phyloP scores from a whole-genome alignment of 2,888 invertebrate genomes.

The Scaptomyza reducta region DNA sequence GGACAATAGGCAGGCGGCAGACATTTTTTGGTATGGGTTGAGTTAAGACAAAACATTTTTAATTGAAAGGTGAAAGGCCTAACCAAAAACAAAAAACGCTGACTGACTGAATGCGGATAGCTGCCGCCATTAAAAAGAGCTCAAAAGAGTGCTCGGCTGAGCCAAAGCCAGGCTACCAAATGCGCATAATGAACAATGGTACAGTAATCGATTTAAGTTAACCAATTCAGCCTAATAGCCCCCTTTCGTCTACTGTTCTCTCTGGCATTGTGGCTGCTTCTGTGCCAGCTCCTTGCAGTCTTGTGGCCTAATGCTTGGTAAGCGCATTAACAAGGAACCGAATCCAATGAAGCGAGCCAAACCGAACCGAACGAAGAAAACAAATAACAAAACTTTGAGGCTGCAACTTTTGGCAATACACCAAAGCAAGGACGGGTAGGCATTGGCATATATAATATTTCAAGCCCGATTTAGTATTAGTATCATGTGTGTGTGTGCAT shows the following conservation, averaged over 20 bases:
- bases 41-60: slow-evolving; percentile 23
- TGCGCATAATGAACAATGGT: slow-evolving; percentile 45
- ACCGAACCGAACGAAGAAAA: slow-evolving; percentile 4
- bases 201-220: slow-evolving; percentile 49
- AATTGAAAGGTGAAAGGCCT: slow-evolving; percentile 40
- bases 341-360: not conserved
- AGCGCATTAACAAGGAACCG: slow-evolving; percentile 45
- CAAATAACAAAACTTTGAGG: slow-evolving; percentile 38
- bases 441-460: slow-evolving; percentile 36
- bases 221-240: slow-evolving; percentile 44
- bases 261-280: slow-evolving; percentile 23
- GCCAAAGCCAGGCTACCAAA: slow-evolving; percentile 17
- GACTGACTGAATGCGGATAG: not conserved
- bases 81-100: not conserved
- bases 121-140: slow-evolving; percentile 42
- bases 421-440: too few species aligned
- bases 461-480: slow-evolving; percentile 44
- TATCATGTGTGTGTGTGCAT: slow-evolving; percentile 1
- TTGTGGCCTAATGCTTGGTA: slow-evolving; percentile 30
- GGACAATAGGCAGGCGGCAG: not conserved
- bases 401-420: slow-evolving; percentile 23
- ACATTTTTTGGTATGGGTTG: slow-evolving; percentile 23
- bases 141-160: slow-evolving; percentile 19
- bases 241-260: slow-evolving; percentile 5
- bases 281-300: slow-evolving; percentile 16